Base-by-base conservation (phyloP, 2,888 invertebrate species). In the Stenodera caucasica region DNA sequence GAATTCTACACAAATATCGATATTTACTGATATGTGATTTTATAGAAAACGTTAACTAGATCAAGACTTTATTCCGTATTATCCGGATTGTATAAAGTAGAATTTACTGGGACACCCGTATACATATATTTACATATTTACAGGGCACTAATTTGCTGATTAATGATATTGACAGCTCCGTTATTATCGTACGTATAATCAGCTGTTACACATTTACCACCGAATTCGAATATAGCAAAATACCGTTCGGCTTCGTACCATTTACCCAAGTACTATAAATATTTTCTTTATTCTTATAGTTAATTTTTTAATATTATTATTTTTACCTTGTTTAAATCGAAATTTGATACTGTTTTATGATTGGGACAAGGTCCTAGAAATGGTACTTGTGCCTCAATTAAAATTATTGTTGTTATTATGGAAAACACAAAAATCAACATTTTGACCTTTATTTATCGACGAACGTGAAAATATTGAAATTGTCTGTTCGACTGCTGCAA, bases 161-260 rank as follows among this genome's bases (percentile, higher is more conserved):
- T 83, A 21, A 79, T 60, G 33, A 84, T 78, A 37, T 72, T 77
- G 12, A 83, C 65, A 3, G 78, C 73, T 8, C 80, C 80, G 65
- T 82, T 84, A 70, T 76, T 82, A 69, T 72, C 80, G 63, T 70
- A 72, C 64, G 77, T 81, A 77, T 91, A 91, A 60, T 84, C 84
- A 0, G 91, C 90, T 2, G 87, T 87, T 55, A 90, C 86, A 75
- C 92, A 92, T 72, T 87, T 88, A 30, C 89, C 90, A 4, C 88
- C 90, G 8, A 89, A 78, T 77, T 92, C 88, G 75, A 90, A 90
- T n/a, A 90, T 72, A 49, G 89, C 87, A 72, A 90, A 90, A 78
- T 91, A 92, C 71, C 88, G 86, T 70, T 90, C 87, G 15, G 85
- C 84, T 77, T 92, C 92, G 74, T 88, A 92, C 92, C 92, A 92